These are phyloP conservation scores for Xyrauchen texanus DNA, from an alignment of 2,113 vertebrate species.

Conservation along the genomic window DNA sequence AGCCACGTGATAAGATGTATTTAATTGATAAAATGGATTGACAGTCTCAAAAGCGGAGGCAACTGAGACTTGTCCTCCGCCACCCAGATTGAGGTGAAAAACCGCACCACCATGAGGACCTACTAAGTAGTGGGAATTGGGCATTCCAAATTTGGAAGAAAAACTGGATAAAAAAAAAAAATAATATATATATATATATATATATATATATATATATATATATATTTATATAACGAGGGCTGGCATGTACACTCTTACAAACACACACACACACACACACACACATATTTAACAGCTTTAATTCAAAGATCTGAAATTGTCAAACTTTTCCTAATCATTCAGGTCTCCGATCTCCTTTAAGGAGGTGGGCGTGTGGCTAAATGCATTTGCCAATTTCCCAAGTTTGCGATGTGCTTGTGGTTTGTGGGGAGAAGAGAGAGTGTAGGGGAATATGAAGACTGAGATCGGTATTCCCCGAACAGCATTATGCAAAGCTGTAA, in stretches of 20 bases:
- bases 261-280: too few species aligned
- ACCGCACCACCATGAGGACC: too few species aligned
- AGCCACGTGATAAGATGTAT: too few species aligned
- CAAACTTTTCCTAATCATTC: constrained; percentile 45
- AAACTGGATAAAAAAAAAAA: too few species aligned
- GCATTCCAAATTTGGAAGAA: too few species aligned
- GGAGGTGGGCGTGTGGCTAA: constrained; percentile 46
- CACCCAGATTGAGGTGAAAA: too few species aligned
- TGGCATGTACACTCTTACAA: constrained; percentile 43
- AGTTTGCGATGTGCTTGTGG: constrained; percentile 36
- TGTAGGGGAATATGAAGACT: constrained; percentile 62
- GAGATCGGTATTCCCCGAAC: constrained; percentile 76
- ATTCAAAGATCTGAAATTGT: constrained; percentile 45
- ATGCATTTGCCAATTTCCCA: constrained; percentile 30
- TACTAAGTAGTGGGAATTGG: too few species aligned
- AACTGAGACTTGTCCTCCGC: too few species aligned
- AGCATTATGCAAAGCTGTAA: constrained; percentile 78
- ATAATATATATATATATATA: too few species aligned
- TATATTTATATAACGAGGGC: constrained; percentile 28
- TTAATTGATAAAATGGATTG: too few species aligned
- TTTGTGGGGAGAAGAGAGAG: constrained; percentile 54
- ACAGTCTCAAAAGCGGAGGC: too few species aligned
- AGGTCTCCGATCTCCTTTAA: constrained; percentile 34
- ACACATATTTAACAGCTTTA: constrained; percentile 37
- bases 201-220: too few species aligned